Conservation (phyloP, 2,113 vertebrate species). For the Peromyscus maniculatus region DNA sequence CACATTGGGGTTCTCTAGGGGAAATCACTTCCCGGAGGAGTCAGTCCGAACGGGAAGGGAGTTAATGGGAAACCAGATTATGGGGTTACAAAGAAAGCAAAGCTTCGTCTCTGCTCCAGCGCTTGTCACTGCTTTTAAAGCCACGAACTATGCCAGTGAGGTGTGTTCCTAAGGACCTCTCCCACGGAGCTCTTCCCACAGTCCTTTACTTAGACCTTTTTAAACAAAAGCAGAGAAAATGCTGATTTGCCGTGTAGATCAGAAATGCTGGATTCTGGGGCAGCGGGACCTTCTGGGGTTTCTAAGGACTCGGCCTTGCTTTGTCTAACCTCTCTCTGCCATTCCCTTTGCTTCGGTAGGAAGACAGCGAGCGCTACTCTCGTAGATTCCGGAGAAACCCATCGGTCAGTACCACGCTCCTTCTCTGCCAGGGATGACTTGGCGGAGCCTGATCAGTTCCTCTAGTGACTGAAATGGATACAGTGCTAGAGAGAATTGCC, state of each 20-base stretch:
- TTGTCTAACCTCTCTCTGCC: conserved; percentile 75
- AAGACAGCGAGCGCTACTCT: conserved; percentile 97
- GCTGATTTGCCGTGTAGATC: not conserved
- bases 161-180: not conserved
- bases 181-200: not conserved
- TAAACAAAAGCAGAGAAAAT: not conserved
- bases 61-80: not conserved
- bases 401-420: conserved; percentile 91
- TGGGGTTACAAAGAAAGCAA: not conserved
- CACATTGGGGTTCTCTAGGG: not conserved
- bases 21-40: not conserved
- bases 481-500: not conserved
- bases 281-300: fast-evolving
- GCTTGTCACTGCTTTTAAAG: not conserved
- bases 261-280: not conserved
- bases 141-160: not conserved
- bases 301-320: not conserved
- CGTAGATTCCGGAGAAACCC: conserved; percentile 91
- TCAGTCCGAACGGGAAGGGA: not conserved
- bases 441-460: fast-evolving
- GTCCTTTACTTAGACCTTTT: not conserved
- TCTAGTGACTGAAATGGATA: not conserved
- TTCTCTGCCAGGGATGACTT: not conserved
- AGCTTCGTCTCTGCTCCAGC: not conserved
- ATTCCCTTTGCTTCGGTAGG: conserved; percentile 89